These are phyloP conservation scores for Bradypodion ventrale DNA, from an alignment of 2,797 vertebrate species.

Conservation along the genomic window DNA sequence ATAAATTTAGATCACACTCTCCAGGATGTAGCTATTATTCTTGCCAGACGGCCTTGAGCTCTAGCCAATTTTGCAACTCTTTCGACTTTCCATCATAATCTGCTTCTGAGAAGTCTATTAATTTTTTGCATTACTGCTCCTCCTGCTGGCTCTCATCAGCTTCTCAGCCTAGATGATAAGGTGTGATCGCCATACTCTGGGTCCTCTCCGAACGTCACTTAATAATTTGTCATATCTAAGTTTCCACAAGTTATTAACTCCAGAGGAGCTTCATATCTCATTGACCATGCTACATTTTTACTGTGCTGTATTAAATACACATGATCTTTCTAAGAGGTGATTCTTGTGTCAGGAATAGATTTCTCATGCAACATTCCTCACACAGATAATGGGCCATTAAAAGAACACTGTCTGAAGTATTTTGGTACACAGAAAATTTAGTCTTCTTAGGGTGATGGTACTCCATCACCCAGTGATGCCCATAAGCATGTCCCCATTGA, in stretches of 20 bases:
- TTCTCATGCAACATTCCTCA: not conserved
- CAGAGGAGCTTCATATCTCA: slow-evolving; percentile 5
- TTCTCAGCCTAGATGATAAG: not conserved
- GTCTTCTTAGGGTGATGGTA: not conserved
- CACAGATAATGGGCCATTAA: not conserved
- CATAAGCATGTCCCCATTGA: not conserved
- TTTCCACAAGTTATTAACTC: slow-evolving; percentile 17
- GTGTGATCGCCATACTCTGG: not conserved
- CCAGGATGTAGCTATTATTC: not conserved
- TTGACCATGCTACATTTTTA: not conserved
- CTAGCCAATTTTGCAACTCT: slow-evolving; percentile 20
- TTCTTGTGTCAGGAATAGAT: not conserved
- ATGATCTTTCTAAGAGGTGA: slow-evolving; percentile 6
- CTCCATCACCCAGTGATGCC: not conserved
- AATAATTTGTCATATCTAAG: not conserved
- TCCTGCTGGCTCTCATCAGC: not conserved
- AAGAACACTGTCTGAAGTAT: not conserved
- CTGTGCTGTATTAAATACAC: not conserved
- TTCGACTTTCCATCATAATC: not conserved
- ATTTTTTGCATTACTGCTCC: slow-evolving; percentile 25
- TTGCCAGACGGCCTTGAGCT: slow-evolving; percentile 15
- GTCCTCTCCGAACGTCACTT: slow-evolving; percentile 9
- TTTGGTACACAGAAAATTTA: not conserved
- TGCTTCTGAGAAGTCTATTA: slow-evolving; percentile 22
- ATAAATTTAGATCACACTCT: slow-evolving; percentile 3